Base-by-base conservation (phyloP, 2,888 invertebrate genomes). In the Alcis repandata region DNA sequence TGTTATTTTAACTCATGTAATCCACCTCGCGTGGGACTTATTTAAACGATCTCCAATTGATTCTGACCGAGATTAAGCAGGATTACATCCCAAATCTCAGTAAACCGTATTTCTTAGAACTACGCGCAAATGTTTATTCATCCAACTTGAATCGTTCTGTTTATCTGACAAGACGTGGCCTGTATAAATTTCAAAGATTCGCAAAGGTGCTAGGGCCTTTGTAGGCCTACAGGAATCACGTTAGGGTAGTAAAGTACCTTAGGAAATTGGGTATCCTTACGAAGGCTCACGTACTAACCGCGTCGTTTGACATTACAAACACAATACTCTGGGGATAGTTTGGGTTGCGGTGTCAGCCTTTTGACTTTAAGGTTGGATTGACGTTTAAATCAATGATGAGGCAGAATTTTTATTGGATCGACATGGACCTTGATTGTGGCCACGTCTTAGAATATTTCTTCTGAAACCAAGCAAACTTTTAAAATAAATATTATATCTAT, bases 211-310 rank as follows among this genome's bases (percentile, higher is more conserved):
- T 61, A 59, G 22, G 51, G 59, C 40, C 46, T 59, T 36, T 46
- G 45, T 32, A 67, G 22, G 67, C 59, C 38, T 48, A 57, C 65
- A 64, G 51, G 57, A 71, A 70, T 68, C 77, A 77, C 76, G 78
- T 71, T 54, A 67, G 58, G 43, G 48, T 73, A 63, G 74, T 80
- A 80, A 79, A 80, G 70, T 76, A 76, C 73, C 74, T 73, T 72
- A 72, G 70, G 72, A 76, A 80, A 79, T 80, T 76, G 80, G 78
- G 68, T 68, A 71, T 62, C 73, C 74, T 69, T 69, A 66, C 61
- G 68, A 69, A 72, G 72, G 71, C 74, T 73, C 80, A 79, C 81
- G 75, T 78, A 75, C 62, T 48, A 56, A 53, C 64, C 62, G 66
- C 64, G 68, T 73, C 73, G 76, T 76, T 77, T 72, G 69, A 70